These are phyloP conservation scores for Kradibia gibbosae DNA, from an alignment of 1,140 invertebrate species.

Conservation along the genomic window DNA sequence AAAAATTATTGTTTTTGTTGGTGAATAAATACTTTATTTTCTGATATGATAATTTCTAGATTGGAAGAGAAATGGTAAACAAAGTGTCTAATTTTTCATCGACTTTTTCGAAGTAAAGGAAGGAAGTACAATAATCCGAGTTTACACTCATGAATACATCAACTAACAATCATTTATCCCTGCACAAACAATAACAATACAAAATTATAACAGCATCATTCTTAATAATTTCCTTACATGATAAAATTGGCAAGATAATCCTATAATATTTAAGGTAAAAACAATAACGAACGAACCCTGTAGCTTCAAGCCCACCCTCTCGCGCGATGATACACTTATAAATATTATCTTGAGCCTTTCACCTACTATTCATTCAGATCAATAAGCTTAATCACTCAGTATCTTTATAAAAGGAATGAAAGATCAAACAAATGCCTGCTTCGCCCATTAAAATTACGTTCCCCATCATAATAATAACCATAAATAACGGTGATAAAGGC, in stretches of 20 bases:
- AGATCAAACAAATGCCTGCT: slow-evolving; percentile 22
- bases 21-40: too few species aligned
- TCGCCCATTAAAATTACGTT: slow-evolving; percentile 38
- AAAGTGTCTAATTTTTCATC: not conserved
- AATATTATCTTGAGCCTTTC: not conserved
- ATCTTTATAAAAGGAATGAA: not conserved
- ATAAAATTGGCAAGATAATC: slow-evolving; percentile 1
- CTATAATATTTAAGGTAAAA: slow-evolving; percentile 5
- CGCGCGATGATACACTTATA: slow-evolving; percentile 14
- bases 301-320: not conserved
- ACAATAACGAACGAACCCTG: too few species aligned
- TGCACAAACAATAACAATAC: too few species aligned
- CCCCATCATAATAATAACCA: slow-evolving; percentile 59
- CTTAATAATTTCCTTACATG: not conserved
- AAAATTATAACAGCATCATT: not conserved
- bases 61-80: not conserved
- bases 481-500: slow-evolving; percentile 61
- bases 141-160: too few species aligned
- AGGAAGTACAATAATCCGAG: too few species aligned
- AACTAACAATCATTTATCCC: too few species aligned
- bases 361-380: not conserved
- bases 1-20: too few species aligned
- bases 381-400: not conserved
- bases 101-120: not conserved
- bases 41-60: too few species aligned